Percentiles rank a stretch among this genome's conserved stretches.
phyloP scores from a whole-genome alignment of 2,113 vertebrate genomes.

The Lophura nycthemera region DNA sequence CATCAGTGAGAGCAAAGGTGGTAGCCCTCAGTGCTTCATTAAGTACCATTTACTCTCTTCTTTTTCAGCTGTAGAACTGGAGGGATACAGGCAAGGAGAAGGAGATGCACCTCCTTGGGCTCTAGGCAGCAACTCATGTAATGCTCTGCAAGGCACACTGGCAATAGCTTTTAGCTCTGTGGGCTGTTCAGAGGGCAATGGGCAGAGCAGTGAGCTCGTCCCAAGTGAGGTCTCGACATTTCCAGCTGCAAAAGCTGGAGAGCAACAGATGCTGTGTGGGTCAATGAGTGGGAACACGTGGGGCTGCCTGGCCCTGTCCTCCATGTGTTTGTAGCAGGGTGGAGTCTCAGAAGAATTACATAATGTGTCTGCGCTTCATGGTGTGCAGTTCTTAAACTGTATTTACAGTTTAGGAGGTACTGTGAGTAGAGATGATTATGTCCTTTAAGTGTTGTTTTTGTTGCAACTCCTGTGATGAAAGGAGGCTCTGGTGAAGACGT shows the following conservation, averaged over 20 bases:
- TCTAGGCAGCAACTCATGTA: accelerated
- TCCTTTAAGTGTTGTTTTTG: constrained; percentile 53
- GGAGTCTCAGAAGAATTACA: constrained; percentile 49
- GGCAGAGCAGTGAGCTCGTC: neutral
- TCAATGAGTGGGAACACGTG: neutral
- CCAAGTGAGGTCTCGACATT: accelerated
- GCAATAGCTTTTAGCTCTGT: neutral
- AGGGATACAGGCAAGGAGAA: accelerated
- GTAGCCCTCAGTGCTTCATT: too few species aligned
- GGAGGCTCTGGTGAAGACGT: neutral
- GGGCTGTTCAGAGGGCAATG: accelerated
- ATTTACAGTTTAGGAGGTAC: constrained; percentile 53
- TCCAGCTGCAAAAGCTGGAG: neutral
- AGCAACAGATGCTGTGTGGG: neutral
- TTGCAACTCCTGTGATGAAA: constrained; percentile 22
- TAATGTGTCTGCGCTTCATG: constrained; percentile 1
- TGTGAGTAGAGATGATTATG: constrained; percentile 43
- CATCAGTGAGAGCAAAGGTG: neutral
- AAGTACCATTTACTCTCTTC: neutral
- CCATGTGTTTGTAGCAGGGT: constrained; percentile 19
- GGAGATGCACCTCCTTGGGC: neutral
- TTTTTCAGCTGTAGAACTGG: neutral
- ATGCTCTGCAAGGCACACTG: accelerated
- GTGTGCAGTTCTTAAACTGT: constrained; percentile 30
- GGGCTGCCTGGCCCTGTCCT: constrained; percentile 9